Conservation (phyloP, 2,113 vertebrate genomes). For the Oncorhynchus kisutch region DNA sequence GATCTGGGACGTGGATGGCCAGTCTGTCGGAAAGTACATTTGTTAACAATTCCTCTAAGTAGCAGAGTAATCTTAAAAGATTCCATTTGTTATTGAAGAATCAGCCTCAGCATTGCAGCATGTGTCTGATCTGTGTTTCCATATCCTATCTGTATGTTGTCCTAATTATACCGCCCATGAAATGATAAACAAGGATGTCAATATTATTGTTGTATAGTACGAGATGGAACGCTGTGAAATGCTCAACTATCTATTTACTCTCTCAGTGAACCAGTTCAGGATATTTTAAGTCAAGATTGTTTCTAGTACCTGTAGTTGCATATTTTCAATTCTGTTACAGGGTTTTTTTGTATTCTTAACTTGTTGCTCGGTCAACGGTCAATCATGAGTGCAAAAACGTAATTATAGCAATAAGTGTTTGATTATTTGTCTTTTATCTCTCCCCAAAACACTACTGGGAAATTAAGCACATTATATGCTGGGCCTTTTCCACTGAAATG, state of each 20-base stretch:
- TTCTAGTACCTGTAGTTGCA: constrained; percentile 56
- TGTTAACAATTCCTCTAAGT: constrained; percentile 18
- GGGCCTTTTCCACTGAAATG: constrained; percentile 44
- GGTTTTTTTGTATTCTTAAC: constrained; percentile 67
- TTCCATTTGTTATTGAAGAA: constrained; percentile 5
- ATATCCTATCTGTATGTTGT: constrained; percentile 46
- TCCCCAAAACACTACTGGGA: constrained; percentile 51
- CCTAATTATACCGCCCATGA: constrained; percentile 36
- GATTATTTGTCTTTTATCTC: constrained; percentile 56
- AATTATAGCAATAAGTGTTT: constrained; percentile 79
- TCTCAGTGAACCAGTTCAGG: constrained; percentile 60
- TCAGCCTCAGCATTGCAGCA: constrained; percentile 29
- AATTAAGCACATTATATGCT: constrained; percentile 48
- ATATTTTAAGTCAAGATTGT: constrained; percentile 49
- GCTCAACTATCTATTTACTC: constrained; percentile 41
- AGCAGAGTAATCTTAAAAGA: constrained; percentile 48
- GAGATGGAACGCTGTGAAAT: constrained; percentile 45
- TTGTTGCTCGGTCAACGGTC: constrained; percentile 58
- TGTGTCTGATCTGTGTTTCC: constrained; percentile 24
- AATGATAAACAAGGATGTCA: constrained; percentile 52
- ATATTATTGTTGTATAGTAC: constrained; percentile 49
- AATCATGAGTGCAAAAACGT: constrained; percentile 68
- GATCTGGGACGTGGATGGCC: not conserved
- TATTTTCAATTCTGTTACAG: constrained; percentile 68
- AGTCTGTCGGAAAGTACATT: not conserved